A percentile compares a stretch with the other conserved stretches of the same genome.
Evolutionary conservation across 2,797 vertebrate species (phyloP).

Genomic region (Pseudochaenichthys georgianus): DNA sequence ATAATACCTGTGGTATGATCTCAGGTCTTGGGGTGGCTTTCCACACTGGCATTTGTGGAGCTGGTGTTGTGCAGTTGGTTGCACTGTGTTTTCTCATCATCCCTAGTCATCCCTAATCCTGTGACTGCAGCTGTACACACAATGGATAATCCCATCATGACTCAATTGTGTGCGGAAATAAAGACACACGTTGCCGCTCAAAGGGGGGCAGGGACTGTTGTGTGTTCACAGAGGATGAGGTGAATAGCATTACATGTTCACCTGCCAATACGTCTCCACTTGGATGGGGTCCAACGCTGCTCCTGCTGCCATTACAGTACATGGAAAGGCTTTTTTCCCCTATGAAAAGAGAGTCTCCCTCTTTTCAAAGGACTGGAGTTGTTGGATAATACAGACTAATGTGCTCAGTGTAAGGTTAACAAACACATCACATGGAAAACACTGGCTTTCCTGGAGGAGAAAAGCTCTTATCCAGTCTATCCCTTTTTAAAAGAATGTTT

Average conservation of each 20-base stretch:
- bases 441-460: constrained; percentile 30
- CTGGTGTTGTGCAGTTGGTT: constrained; percentile 57
- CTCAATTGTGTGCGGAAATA: constrained; percentile 79
- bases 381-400: constrained; percentile 23
- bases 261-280: constrained; percentile 55
- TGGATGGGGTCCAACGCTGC: constrained; percentile 52
- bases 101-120: constrained; percentile 78
- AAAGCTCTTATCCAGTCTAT: constrained; percentile 21
- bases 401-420: constrained; percentile 26
- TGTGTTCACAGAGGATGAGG: constrained; percentile 46
- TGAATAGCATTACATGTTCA: constrained; percentile 66
- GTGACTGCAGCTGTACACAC: constrained; percentile 81
- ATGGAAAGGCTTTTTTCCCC: background rate
- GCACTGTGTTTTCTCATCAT: constrained; percentile 70
- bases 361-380: constrained; percentile 36
- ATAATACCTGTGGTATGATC: constrained; percentile 30
- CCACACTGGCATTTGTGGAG: constrained; percentile 35
- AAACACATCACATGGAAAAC: constrained; percentile 26
- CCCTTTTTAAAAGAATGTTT: constrained; percentile 41
- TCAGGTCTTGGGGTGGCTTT: constrained; percentile 40
- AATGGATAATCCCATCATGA: constrained; percentile 80
- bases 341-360: constrained; percentile 33
- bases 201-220: constrained; percentile 65
- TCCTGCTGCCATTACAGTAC: constrained; percentile 28
- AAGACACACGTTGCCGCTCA: constrained; percentile 74